phyloP scores from a whole-genome alignment of 2,888 invertebrate genomes.

The Brenthis hecate region DNA sequence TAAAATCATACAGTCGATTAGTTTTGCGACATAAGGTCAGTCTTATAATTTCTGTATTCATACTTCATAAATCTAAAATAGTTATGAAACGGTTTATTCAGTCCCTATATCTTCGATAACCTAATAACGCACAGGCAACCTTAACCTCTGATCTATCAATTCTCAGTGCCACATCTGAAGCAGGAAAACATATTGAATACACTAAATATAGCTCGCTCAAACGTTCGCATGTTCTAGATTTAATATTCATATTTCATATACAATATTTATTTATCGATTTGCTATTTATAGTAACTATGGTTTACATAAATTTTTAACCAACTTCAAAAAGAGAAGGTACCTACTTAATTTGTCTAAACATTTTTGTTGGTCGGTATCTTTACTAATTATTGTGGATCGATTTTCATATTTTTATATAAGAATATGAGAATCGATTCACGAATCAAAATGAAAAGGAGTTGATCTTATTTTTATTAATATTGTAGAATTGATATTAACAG shows the following conservation, averaged over 20 bases:
- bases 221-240: neutral
- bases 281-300: too few relatives aligned
- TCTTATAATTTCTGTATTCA: neutral
- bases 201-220: constrained; percentile 8
- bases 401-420: too few relatives aligned
- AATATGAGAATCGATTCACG: too few relatives aligned
- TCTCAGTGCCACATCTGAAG: constrained; percentile 19
- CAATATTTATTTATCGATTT: too few relatives aligned
- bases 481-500: too few relatives aligned
- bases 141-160: constrained; percentile 28
- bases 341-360: neutral
- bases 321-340: neutral
- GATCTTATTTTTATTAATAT: too few relatives aligned
- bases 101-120: constrained; percentile 23
- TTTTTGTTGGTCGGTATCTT: neutral
- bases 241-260: neutral
- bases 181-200: constrained; percentile 16
- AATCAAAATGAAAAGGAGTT: too few relatives aligned
- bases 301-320: neutral
- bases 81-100: neutral
- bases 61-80: neutral
- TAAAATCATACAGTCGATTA: too few relatives aligned
- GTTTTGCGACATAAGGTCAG: too few relatives aligned
- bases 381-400: too few relatives aligned
- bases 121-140: constrained; percentile 27